phyloP scores from a whole-genome alignment of 2,113 vertebrate species.

The Acrocephalus arundinaceus region DNA sequence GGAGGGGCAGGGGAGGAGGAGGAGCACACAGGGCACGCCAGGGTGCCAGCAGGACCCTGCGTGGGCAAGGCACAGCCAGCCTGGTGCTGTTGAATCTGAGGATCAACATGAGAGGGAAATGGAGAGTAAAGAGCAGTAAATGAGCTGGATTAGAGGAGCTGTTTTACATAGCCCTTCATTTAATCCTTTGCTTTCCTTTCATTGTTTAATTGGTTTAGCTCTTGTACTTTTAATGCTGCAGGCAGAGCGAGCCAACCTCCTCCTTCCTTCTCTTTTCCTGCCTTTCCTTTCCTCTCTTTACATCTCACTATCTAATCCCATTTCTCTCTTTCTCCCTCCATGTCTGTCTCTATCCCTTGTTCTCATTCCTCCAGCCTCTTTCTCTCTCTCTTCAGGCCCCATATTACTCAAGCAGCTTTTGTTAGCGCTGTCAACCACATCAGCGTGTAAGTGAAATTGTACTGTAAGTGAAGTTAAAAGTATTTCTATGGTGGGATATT shows the following conservation, averaged over 20 bases:
- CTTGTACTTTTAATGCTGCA: slow-evolving; percentile 54
- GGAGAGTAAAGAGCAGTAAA: slow-evolving; percentile 65
- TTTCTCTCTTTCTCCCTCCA: slow-evolving; percentile 34
- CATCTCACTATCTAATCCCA: slow-evolving; percentile 21
- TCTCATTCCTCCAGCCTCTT: background rate
- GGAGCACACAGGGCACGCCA: accelerated
- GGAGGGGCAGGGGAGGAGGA: background rate
- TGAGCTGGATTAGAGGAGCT: slow-evolving; percentile 65
- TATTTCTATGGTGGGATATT: slow-evolving; percentile 74
- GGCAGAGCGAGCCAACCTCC: background rate
- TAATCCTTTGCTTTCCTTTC: slow-evolving; percentile 67
- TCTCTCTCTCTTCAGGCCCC: slow-evolving; percentile 33
- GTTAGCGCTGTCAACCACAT: slow-evolving; percentile 52
- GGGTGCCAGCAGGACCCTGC: background rate
- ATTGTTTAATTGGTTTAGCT: slow-evolving; percentile 67
- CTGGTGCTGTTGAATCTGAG: background rate
- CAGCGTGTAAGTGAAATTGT: slow-evolving; percentile 67
- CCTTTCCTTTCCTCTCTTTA: slow-evolving; percentile 27
- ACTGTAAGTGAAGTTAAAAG: slow-evolving; percentile 73
- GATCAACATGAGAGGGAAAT: slow-evolving; percentile 54
- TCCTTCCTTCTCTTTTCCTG: background rate
- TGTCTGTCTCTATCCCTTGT: slow-evolving; percentile 25
- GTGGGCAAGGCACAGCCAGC: accelerated
- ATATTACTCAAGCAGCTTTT: slow-evolving; percentile 69
- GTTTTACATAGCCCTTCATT: slow-evolving; percentile 66